A percentile compares a stretch with the other conserved stretches of the same genome.
Conservation (phyloP, 2,113 vertebrate species). For the Setophaga coronata region DNA sequence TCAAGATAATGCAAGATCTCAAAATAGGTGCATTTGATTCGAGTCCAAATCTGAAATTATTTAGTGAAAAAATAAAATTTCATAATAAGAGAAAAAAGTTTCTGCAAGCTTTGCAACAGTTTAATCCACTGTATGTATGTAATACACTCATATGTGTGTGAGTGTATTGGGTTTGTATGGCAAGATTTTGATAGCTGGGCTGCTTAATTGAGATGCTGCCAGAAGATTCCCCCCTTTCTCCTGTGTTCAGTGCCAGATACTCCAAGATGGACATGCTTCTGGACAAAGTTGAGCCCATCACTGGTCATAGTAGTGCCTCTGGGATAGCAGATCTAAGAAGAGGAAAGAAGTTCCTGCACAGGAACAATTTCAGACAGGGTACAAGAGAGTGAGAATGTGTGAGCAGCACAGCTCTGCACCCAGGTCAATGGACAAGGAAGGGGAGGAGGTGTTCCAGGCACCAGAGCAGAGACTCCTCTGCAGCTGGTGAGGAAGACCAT, state of each 20-base stretch:
- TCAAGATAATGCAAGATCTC: not conserved
- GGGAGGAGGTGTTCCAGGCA: fast-evolving
- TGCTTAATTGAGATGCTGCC: not conserved
- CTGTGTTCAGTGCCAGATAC: not conserved
- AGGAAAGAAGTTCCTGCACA: not conserved
- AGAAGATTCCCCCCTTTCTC: not conserved
- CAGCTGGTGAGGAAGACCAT: fast-evolving
- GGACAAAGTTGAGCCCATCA: not conserved
- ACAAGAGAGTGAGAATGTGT: not conserved
- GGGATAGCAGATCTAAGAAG: not conserved
- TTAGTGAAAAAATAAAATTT: not conserved
- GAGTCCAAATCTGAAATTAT: not conserved
- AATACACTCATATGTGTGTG: not conserved
- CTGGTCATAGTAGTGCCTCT: not conserved
- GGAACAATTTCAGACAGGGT: not conserved
- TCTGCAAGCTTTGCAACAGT: not conserved
- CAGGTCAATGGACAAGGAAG: not conserved
- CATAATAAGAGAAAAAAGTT: not conserved
- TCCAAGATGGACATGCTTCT: not conserved
- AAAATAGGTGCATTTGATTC: not conserved
- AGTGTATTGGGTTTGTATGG: fast-evolving
- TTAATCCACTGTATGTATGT: not conserved
- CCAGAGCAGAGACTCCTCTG: not conserved
- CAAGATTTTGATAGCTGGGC: not conserved
- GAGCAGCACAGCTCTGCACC: not conserved